These are phyloP conservation scores for Acyrthosiphon pisum DNA, from an alignment of 1,140 invertebrate genomes.

Conservation along the genomic window DNA sequence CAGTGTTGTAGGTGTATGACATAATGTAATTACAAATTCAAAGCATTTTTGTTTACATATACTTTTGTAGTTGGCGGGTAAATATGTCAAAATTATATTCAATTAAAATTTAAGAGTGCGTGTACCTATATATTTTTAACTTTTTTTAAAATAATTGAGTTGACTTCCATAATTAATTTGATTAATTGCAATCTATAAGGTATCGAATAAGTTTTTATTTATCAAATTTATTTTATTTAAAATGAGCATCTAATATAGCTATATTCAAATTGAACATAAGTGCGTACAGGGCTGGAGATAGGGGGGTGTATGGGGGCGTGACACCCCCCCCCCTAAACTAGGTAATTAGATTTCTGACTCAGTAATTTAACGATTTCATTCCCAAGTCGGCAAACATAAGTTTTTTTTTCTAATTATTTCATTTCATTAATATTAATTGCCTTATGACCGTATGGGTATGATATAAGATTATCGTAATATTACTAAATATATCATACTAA, in stretches of 20 bases:
- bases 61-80: not conserved
- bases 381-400: too few species aligned
- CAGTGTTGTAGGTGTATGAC: not conserved
- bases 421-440: too few species aligned
- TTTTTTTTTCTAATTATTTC: too few species aligned
- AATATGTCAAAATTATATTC: not conserved
- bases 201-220: not conserved
- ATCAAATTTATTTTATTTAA: not conserved
- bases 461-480: too few species aligned
- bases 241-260: not conserved
- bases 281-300: too few species aligned
- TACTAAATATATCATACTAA: too few species aligned
- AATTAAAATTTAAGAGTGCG: not conserved
- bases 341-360: too few species aligned
- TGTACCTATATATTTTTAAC: not conserved
- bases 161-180: not conserved
- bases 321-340: too few species aligned
- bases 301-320: too few species aligned
- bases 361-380: too few species aligned
- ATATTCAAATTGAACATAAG: not conserved
- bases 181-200: not conserved
- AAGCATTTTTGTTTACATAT: not conserved
- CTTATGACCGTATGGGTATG: too few species aligned
- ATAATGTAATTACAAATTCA: not conserved
- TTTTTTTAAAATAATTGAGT: not conserved